Evolutionary conservation across 2,113 vertebrate species (phyloP), one percentile per base, ranked within the genome.

Genomic region (Isichthys henryi): DNA sequence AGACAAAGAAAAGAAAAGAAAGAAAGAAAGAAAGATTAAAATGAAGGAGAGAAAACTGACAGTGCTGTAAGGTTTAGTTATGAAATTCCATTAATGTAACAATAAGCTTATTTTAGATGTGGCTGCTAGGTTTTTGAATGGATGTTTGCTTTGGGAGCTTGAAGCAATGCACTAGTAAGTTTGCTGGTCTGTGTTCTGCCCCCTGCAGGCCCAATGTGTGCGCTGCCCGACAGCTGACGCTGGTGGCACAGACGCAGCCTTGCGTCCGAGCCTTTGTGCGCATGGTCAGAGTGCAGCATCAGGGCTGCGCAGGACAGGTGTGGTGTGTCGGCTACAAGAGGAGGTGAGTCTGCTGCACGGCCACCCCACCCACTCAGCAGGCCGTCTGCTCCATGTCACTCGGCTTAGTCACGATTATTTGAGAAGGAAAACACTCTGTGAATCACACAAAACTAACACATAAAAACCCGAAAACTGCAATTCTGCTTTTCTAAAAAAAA

Each of bases 201-300:
- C 50, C 46, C 74, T 62, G 9, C 94, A 99, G 98, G 98, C 96
- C 97, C 0, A 97, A 99, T 0, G 98, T 99, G 88, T 99, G 98
- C 0, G 90, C 93, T 0, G 95, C 96, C 92, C 95, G 89, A 93
- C 94, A 97, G 95, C 94, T 97, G 95, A 95, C 91, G 0, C 88
- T 97, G 49, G 96, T 97, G 43, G 95, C 96, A 87, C 97, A 94
- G 80, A 96, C 92, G 92, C 97, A 97, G 94, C 98, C 97, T 0
- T 97, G 97, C 0, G 93, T 96, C 90, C 97, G 92, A 91, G 96
- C 96, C 52, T 95, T 97, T 90, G 96, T 93, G 88, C 96, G 95
- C 7, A 89, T 94, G 15, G 95, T 96, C 91, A 95, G 94, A 43
- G 94, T 96, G 87, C 98, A 98, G 98, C 97, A 94, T 91, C 96